A percentile compares a stretch with the other conserved stretches of the same genome.
Conservation (phyloP, 2,888 invertebrate genomes). For the Acleris emargana region DNA sequence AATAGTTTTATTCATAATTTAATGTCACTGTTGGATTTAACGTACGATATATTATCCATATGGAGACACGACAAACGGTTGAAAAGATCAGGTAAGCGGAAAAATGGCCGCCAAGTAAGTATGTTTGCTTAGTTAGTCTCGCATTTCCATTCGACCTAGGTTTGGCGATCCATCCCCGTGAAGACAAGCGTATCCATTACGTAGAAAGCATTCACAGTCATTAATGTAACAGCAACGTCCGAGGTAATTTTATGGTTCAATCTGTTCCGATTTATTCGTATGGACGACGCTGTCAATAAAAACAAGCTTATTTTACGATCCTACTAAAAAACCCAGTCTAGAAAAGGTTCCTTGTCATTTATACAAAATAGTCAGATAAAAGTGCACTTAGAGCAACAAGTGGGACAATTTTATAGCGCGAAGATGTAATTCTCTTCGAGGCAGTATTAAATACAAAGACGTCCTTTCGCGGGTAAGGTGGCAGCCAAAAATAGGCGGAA, state of each 20-base stretch:
- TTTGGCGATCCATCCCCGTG: slow-evolving; percentile 26
- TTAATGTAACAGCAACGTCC: slow-evolving; percentile 28
- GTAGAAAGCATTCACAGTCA: slow-evolving; percentile 36
- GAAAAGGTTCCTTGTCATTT: slow-evolving; percentile 8
- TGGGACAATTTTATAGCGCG: slow-evolving; percentile 34
- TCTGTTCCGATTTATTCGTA: slow-evolving; percentile 28
- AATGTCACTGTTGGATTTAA: too few relatives aligned
- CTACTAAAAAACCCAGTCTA: slow-evolving; percentile 15
- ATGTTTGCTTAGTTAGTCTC: slow-evolving; percentile 23
- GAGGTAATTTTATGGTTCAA: slow-evolving; percentile 26
- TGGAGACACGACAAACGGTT: slow-evolving; percentile 10
- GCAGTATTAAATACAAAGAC: slow-evolving; percentile 36
- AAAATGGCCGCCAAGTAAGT: slow-evolving; percentile 18
- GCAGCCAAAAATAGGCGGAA: slow-evolving; percentile 14
- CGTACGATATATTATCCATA: slow-evolving; percentile 17
- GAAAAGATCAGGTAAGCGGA: slow-evolving; percentile 19
- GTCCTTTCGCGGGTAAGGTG: slow-evolving; percentile 11
- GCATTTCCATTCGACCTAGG: slow-evolving; percentile 25
- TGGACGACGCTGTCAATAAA: slow-evolving; percentile 25
- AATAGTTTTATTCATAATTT: too few relatives aligned
- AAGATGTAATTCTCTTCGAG: slow-evolving; percentile 36
- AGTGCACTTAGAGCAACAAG: slow-evolving; percentile 38
- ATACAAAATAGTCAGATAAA: slow-evolving; percentile 28
- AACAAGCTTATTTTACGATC: slow-evolving; percentile 24
- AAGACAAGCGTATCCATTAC: slow-evolving; percentile 36